These are phyloP conservation scores for Oryzias celebensis DNA, from an alignment of 2,113 vertebrate species.

Conservation along the genomic window DNA sequence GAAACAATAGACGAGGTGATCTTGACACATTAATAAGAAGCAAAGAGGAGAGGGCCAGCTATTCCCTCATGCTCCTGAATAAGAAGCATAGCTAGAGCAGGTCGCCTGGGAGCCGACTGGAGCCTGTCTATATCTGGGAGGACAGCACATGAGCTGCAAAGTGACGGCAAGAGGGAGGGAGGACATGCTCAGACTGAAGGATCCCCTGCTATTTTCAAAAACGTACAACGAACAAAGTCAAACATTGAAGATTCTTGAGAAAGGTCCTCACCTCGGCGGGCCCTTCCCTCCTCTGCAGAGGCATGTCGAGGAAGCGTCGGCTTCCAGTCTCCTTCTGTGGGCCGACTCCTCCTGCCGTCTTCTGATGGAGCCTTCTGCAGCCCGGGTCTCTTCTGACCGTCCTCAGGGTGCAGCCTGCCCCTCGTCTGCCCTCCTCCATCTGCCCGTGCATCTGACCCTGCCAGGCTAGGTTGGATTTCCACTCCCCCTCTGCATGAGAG, in stretches of 20 bases:
- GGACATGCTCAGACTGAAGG: slow-evolving; percentile 4
- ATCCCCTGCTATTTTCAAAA: neutral
- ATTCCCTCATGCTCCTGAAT: slow-evolving; percentile 76
- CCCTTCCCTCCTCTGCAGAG: slow-evolving; percentile 83
- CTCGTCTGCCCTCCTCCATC: slow-evolving; percentile 59
- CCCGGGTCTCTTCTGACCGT: slow-evolving; percentile 68
- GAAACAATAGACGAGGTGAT: slow-evolving; percentile 56
- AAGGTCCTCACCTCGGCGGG: slow-evolving; percentile 69
- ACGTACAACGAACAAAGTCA: slow-evolving; percentile 27
- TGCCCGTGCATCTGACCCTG: slow-evolving; percentile 66
- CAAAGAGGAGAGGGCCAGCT: slow-evolving; percentile 65
- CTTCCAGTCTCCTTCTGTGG: slow-evolving; percentile 77
- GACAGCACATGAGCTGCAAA: slow-evolving; percentile 41
- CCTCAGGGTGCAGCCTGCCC: slow-evolving; percentile 67
- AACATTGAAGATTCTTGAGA: neutral
- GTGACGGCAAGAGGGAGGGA: slow-evolving; percentile 32
- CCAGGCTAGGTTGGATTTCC: slow-evolving; percentile 68
- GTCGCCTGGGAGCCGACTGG: slow-evolving; percentile 64
- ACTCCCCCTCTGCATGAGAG: slow-evolving; percentile 62
- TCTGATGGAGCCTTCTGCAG: slow-evolving; percentile 80
- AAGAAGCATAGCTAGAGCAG: slow-evolving; percentile 78
- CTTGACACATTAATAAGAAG: slow-evolving; percentile 70
- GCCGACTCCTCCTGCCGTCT: slow-evolving; percentile 72
- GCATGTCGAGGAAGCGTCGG: slow-evolving; percentile 78
- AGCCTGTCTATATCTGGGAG: slow-evolving; percentile 69